Percentiles rank a stretch among this genome's conserved stretches.
These are phyloP conservation scores for Bubo blakistoni DNA, from an alignment of 2,113 vertebrate species.

Conservation along the genomic window DNA sequence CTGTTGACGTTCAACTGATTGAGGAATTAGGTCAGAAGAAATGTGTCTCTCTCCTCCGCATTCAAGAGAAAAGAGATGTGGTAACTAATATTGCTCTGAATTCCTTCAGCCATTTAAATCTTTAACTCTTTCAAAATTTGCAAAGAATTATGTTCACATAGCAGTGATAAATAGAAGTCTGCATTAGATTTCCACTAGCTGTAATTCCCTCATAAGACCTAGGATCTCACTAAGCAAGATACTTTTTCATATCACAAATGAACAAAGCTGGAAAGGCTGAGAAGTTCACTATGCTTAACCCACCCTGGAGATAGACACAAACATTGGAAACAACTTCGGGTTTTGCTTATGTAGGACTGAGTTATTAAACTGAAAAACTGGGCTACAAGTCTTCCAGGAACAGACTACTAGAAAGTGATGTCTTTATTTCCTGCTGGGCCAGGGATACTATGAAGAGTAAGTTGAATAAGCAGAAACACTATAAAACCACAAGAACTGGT, in stretches of 20 bases:
- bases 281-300: background rate
- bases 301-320: background rate
- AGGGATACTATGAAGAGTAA: background rate
- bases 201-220: background rate
- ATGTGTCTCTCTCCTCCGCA: background rate
- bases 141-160: accelerated
- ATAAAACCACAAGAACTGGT: background rate
- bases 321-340: accelerated
- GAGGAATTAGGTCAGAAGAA: background rate
- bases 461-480: background rate
- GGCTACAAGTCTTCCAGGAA: background rate
- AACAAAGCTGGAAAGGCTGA: background rate
- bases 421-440: background rate
- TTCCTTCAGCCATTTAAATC: background rate
- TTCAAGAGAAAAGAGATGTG: background rate
- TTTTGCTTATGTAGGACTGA: background rate
- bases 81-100: background rate
- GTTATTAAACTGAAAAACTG: background rate
- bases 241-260: background rate
- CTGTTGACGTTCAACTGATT: background rate
- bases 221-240: background rate
- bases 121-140: background rate
- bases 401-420: background rate
- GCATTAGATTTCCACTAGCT: background rate
- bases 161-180: background rate